phyloP scores from a whole-genome alignment of 2,797 vertebrate genomes.

The Microhierax caerulescens region DNA sequence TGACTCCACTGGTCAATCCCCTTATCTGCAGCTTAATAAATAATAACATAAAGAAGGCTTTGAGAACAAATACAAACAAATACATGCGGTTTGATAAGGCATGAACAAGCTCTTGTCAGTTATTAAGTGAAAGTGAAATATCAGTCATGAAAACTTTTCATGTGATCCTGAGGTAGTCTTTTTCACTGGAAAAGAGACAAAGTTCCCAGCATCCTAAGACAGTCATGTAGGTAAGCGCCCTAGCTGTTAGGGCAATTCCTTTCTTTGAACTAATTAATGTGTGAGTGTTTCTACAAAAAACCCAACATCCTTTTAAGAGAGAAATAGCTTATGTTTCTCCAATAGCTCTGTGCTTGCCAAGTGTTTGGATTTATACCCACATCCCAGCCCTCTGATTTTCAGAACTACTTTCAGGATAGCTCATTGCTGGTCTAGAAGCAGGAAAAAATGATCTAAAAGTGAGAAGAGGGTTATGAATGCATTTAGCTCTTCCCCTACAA shows the following conservation, averaged over 20 bases:
- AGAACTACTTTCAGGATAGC: neutral
- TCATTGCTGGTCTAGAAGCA: neutral
- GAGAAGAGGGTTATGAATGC: neutral
- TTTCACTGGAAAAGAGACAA: neutral
- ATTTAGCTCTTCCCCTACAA: too few species aligned
- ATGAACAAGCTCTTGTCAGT: neutral
- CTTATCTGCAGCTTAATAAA: neutral
- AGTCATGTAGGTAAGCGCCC: neutral
- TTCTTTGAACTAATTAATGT: neutral
- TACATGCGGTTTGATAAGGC: neutral
- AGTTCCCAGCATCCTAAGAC: neutral
- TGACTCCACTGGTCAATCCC: neutral
- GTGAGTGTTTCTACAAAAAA: neutral
- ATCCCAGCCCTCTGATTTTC: neutral
- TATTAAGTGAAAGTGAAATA: neutral
- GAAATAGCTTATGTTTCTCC: neutral
- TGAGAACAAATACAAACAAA: neutral
- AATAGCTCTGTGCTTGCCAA: neutral
- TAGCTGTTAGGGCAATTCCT: neutral
- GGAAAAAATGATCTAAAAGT: neutral
- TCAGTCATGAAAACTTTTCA: neutral
- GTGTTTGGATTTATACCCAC: neutral
- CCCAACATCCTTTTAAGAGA: neutral
- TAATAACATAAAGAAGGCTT: neutral
- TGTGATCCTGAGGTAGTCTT: neutral